phyloP scores from a whole-genome alignment of 2,113 vertebrate genomes.

The Erythrolamprus reginae region DNA sequence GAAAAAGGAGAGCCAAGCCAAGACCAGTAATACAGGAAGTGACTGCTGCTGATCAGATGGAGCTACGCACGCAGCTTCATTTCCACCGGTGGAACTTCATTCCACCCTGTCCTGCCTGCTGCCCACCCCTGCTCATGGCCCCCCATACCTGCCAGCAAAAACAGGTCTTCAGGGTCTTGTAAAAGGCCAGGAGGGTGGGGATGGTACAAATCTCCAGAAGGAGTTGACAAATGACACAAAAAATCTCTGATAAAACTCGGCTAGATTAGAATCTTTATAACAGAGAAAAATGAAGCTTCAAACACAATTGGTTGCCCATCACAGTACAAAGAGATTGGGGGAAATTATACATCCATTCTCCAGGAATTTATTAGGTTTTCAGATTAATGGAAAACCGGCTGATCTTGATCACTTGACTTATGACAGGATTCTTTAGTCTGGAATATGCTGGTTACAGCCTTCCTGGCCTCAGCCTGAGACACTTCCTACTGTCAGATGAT shows the following conservation, averaged over 20 bases:
- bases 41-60: too few species aligned
- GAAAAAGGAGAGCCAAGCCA: too few species aligned
- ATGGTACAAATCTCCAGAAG: too few species aligned
- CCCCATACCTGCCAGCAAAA: too few species aligned
- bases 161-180: too few species aligned
- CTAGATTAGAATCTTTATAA: not conserved
- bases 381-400: not conserved
- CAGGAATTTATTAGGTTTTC: not conserved
- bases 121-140: too few species aligned
- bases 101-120: too few species aligned
- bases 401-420: not conserved
- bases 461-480: not conserved
- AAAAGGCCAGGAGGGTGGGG: too few species aligned
- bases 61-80: too few species aligned
- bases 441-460: not conserved
- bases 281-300: not conserved
- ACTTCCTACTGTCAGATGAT: not conserved
- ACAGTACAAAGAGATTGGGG: not conserved
- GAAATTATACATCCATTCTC: not conserved
- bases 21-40: too few species aligned
- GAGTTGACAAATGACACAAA: not conserved
- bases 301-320: not conserved
- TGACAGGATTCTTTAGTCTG: not conserved
- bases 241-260: not conserved
- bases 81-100: too few species aligned